Evolutionary conservation across 2,888 invertebrate species (phyloP), one percentile per base, ranked within the genome.

Genomic region (Stenotaenia linearis): DNA sequence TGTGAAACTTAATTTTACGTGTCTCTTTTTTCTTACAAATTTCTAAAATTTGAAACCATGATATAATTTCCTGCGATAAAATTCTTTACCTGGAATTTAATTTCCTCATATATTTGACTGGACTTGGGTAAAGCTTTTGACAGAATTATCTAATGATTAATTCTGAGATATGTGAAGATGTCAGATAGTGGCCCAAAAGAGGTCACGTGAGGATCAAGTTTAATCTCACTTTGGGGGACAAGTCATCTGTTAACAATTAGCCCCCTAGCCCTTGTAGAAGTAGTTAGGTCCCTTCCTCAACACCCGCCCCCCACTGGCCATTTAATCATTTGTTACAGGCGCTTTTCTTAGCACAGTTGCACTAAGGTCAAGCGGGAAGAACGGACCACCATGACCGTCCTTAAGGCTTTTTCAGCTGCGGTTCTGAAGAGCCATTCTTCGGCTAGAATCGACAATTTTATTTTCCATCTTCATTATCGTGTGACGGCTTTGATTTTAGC

Each of bases 401-500:
- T 56, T 18, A 9, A n/a, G 18, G 56, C 56, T 3, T 56, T 56
- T 56, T 56, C 56, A 3, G 56, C 56, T 9, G 56, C 56, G 4
- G 56, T 56, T 18, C 56, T 56, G 1, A 18, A 23, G 18, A n/a
- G 18, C 1, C 75, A 32, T n/a, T 5, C 75, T n/a, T 75, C 37
- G 9, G 56, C 56, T 9, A 12, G 56, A 6, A 83, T 83, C 18
- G 84, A 84, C 79, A 83, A 83, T 79, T 82, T 81, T 78, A 80
- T 84, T 23, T 83, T 84, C 80, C 81, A 83, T 28, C 81, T 84
- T 35, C 84, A 84, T 79, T 84, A 84, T 80, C 82, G 82, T n/a
- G 81, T 83, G 28, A 84, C 84, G n/a, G 82, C 83, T 9, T 80
- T 82, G 2, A 45, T 84, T 18, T 80, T 84, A 50, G 79, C 83